Conservation (phyloP, 2,888 invertebrate genomes). For the Drosophila suboccidentalis region DNA sequence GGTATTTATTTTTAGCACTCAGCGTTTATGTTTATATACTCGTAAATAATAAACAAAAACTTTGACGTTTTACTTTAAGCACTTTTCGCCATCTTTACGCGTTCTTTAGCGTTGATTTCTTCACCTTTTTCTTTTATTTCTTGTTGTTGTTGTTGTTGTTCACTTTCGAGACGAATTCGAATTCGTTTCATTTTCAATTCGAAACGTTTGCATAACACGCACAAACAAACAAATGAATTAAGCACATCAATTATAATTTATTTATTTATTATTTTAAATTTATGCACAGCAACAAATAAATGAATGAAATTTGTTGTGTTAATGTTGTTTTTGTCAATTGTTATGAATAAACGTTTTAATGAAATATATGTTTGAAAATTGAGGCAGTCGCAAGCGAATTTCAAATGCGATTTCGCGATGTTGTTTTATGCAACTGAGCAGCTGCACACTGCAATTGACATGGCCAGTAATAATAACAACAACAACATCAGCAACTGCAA, state of each 20-base stretch:
- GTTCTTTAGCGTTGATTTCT: slow-evolving; percentile 30
- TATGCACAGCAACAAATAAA: slow-evolving; percentile 12
- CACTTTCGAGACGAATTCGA: slow-evolving; percentile 50
- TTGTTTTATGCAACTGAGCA: slow-evolving; percentile 75
- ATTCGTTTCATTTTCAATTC: slow-evolving; percentile 43
- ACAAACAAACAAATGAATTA: slow-evolving; percentile 54
- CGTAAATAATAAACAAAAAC: slow-evolving; percentile 6
- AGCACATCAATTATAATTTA: slow-evolving; percentile 17
- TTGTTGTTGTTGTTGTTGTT: slow-evolving; percentile 21
- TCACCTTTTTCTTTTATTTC: slow-evolving; percentile 11
- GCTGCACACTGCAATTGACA: slow-evolving; percentile 61
- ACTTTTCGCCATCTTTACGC: slow-evolving; percentile 35
- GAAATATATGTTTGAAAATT: slow-evolving; percentile 13
- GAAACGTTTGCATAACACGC: slow-evolving; percentile 78
- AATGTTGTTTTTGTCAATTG: slow-evolving; percentile 26
- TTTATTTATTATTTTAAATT: slow-evolving; percentile 4
- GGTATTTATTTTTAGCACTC: slow-evolving; percentile 15
- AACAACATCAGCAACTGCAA: slow-evolving; percentile 17
- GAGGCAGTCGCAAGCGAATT: slow-evolving; percentile 44
- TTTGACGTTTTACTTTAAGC: slow-evolving; percentile 29
- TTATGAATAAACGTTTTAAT: slow-evolving; percentile 6
- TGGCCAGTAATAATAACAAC: slow-evolving; percentile 50
- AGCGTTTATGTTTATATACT: background rate
- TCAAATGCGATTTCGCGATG: slow-evolving; percentile 46
- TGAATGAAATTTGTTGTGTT: slow-evolving; percentile 19